Evolutionary conservation across 2,113 vertebrate species (phyloP), one percentile per base, ranked within the genome.

Genomic region (Mugil cephalus): DNA sequence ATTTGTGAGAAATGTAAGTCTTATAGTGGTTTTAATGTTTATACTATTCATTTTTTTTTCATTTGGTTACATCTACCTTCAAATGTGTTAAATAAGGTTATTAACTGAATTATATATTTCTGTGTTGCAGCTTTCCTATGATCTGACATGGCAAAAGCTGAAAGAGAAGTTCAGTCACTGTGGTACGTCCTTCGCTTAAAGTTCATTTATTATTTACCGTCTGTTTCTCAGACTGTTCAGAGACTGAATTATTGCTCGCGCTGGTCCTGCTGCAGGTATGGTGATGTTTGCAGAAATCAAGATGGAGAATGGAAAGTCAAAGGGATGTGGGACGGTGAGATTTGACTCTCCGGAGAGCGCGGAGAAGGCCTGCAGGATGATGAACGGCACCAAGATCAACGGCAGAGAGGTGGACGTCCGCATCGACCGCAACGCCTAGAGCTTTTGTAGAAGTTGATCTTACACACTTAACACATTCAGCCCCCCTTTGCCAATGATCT

Each of bases 221-320:
- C 51, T 12, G 15, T 24, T 54, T 51, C 24, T 39, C 1, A 4
- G 43, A 24, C 8, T 8, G 7, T 6, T 65, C 4, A 24, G 39
- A 24, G 7, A 35, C 21, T 7, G 1, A 38, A n/a, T 75, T 8
- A 82, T 78, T 79, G 64, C 87, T 92, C 39, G 38, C 91, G 89
- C 82, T 89, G 85, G 68, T 80, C 5, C 8, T 17, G 6, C 48
- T 69, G 38, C 85, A 99, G 98, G 98, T 89, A 96, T 97, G 88
- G 98, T 99, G 79, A 97, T 99, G 96, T 99, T 96, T 87, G 98
- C 98, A 74, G 98, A 99, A 91, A 98, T 99, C 89, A 99, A 99
- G 95, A 99, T 99, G 98, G 97, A 99, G 91, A 98, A 97, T 43
- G 97, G 97, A 46, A 97, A 95, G 90, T 98, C 98, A 47, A 99